phyloP scores from a whole-genome alignment of 2,888 invertebrate genomes.

The Cybosia mesomella region DNA sequence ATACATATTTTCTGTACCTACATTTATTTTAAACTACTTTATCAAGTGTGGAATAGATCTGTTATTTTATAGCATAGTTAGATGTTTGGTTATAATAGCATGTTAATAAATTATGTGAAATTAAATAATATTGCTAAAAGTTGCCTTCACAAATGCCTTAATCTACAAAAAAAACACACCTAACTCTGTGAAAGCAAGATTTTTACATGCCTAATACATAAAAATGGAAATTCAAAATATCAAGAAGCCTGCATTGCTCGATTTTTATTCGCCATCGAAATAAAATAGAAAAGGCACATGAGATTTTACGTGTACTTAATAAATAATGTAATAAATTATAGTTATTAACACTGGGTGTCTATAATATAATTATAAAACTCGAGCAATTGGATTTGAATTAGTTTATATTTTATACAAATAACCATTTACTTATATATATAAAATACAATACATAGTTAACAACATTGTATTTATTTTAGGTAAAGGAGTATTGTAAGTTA shows the following conservation, averaged over 20 bases:
- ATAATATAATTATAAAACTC: conserved; percentile 24
- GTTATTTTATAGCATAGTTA: conserved; percentile 48
- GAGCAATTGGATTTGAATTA: conserved; percentile 24
- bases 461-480: conserved; percentile 75
- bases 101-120: conserved; percentile 40
- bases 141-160: conserved; percentile 51
- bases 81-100: conserved; percentile 52
- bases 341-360: conserved; percentile 2
- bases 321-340: conserved; percentile 4
- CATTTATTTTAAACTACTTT: conserved; percentile 32
- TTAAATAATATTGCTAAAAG: conserved; percentile 47
- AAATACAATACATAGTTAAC: conserved; percentile 42
- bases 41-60: conserved; percentile 54
- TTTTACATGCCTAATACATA: background rate
- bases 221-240: conserved; percentile 6
- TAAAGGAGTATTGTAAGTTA: conserved; percentile 64
- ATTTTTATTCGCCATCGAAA: conserved; percentile 19
- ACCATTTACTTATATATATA: conserved; percentile 37
- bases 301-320: conserved; percentile 9
- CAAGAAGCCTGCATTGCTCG: conserved; percentile 26
- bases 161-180: conserved; percentile 19
- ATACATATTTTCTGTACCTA: conserved; percentile 21
- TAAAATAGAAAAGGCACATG: background rate
- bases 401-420: conserved; percentile 43
- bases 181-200: background rate